A percentile compares a stretch with the other conserved stretches of the same genome.
Conservation (phyloP, 2,113 vertebrate species). For the Carlito syrichta region DNA sequence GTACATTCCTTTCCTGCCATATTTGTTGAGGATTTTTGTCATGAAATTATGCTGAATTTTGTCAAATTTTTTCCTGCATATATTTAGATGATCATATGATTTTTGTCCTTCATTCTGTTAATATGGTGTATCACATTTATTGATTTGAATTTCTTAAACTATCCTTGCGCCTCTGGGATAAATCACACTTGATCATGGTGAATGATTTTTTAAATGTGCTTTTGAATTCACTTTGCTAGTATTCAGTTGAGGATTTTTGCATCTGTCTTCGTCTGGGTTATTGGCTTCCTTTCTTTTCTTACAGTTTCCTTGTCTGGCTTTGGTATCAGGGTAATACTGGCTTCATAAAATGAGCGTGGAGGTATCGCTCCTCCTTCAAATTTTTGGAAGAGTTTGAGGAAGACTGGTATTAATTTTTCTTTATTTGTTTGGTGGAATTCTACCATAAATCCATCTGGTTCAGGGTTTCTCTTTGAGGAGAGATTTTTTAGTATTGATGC, state of each 20-base stretch:
- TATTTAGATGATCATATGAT: background rate
- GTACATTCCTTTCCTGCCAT: background rate
- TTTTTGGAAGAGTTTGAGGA: background rate
- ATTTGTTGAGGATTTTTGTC: background rate
- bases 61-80: background rate
- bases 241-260: background rate
- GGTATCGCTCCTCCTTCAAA: background rate
- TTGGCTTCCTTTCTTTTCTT: background rate
- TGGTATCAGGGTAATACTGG: background rate
- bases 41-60: background rate
- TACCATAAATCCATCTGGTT: background rate
- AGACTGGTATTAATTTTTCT: background rate
- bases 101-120: background rate
- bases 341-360: background rate
- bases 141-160: background rate
- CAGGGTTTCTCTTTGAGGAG: background rate
- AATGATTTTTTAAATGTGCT: background rate
- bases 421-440: background rate
- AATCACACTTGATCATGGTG: background rate
- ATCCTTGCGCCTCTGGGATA: background rate
- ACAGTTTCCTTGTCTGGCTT: background rate
- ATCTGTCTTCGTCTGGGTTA: background rate
- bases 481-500: background rate
- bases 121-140: background rate
- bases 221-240: background rate